Evolutionary conservation across 1,140 invertebrate species (phyloP).

Genomic region (Globodera rostochiensis): DNA sequence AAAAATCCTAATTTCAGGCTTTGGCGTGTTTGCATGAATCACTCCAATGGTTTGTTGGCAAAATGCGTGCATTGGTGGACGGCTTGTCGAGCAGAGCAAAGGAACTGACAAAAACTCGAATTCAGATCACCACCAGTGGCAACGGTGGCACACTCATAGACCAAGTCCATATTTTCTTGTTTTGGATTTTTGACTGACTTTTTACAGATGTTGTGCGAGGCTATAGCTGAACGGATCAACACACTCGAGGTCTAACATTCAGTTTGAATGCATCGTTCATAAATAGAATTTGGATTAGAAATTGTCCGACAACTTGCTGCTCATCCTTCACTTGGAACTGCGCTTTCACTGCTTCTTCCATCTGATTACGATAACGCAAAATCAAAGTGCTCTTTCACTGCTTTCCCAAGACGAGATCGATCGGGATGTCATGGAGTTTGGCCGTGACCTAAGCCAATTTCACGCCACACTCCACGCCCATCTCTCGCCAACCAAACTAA

Average conservation of each 20-base stretch:
- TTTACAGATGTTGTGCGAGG: slow-evolving; percentile 56
- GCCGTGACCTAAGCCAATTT: slow-evolving; percentile 77
- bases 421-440: slow-evolving; percentile 79
- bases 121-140: slow-evolving; percentile 44
- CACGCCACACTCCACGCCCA: slow-evolving; percentile 78
- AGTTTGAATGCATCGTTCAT: neutral
- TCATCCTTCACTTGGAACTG: slow-evolving; percentile 85
- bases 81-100: slow-evolving; percentile 39
- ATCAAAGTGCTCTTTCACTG: slow-evolving; percentile 8
- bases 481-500: slow-evolving; percentile 78
- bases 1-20: slow-evolving; percentile 64
- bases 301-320: slow-evolving; percentile 82
- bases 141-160: slow-evolving; percentile 39
- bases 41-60: slow-evolving; percentile 73
- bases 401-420: slow-evolving; percentile 76
- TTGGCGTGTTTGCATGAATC: slow-evolving; percentile 84
- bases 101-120: slow-evolving; percentile 39
- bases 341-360: slow-evolving; percentile 93
- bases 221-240: slow-evolving; percentile 72
- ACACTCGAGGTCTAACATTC: slow-evolving; percentile 77
- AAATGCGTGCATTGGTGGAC: slow-evolving; percentile 40
- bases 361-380: slow-evolving; percentile 75
- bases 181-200: neutral
- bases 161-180: slow-evolving; percentile 35
- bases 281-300: slow-evolving; percentile 10